Conservation (phyloP, 2,797 vertebrate species). For the Merluccius polli region DNA sequence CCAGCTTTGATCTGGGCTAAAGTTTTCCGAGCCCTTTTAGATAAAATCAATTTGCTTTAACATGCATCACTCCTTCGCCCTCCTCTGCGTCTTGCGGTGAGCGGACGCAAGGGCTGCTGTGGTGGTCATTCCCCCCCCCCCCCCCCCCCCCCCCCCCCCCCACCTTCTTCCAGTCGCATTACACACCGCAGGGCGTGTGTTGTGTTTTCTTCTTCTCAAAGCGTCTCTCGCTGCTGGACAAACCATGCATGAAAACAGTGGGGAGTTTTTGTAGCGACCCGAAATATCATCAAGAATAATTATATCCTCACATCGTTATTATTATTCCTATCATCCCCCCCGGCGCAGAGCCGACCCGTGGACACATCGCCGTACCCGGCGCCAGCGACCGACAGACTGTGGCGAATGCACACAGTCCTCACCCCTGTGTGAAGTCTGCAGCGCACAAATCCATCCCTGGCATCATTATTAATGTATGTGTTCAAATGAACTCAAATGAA, state of each 20-base stretch:
- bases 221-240: conserved; percentile 12
- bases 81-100: conserved; percentile 46
- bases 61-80: conserved; percentile 62
- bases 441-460: no score
- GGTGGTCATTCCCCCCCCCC: no score
- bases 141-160: no score
- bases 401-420: no score
- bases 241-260: conserved; percentile 41
- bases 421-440: no score
- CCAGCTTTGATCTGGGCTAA: conserved; percentile 76
- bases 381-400: no score
- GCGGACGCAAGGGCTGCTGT: conserved; percentile 45
- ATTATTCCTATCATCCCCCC: conserved; percentile 51
- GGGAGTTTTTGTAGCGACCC: conserved; percentile 51
- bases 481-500: no score
- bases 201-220: no score
- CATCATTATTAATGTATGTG: no score
- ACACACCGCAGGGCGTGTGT: no score
- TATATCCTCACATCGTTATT: conserved; percentile 54
- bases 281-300: conserved; percentile 55
- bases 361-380: conserved; percentile 15
- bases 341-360: conserved; percentile 45
- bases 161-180: no score
- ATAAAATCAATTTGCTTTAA: conserved; percentile 74
- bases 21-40: conserved; percentile 72